A percentile compares a stretch with the other conserved stretches of the same genome.
Conservation (phyloP, 2,797 vertebrate genomes). For the Muscicapa striata region DNA sequence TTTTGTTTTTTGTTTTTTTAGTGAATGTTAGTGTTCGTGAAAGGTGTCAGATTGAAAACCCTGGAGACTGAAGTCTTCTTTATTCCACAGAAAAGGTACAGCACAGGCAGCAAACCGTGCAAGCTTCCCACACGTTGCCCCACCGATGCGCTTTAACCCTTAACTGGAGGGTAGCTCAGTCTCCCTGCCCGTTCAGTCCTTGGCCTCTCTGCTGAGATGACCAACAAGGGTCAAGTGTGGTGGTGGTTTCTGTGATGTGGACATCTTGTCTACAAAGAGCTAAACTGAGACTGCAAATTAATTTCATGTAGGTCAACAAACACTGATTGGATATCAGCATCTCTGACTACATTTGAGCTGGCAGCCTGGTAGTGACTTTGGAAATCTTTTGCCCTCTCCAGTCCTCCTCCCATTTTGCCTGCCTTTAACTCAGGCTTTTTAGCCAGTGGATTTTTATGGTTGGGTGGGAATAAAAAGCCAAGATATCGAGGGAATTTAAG, state of each 20-base stretch:
- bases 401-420: constrained; percentile 37
- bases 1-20: constrained; percentile 74
- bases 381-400: constrained; percentile 46
- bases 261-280: constrained; percentile 42
- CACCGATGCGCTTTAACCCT: constrained; percentile 60
- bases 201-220: constrained; percentile 52
- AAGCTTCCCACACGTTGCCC: constrained; percentile 65
- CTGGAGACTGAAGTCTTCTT: constrained; percentile 76
- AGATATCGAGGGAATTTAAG: background rate
- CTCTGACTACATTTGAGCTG: constrained; percentile 48
- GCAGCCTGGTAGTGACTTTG: constrained; percentile 47
- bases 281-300: constrained; percentile 50
- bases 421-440: constrained; percentile 62
- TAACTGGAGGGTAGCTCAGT: constrained; percentile 63
- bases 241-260: constrained; percentile 64
- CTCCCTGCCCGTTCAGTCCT: constrained; percentile 64
- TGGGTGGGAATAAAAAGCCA: constrained; percentile 30
- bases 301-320: constrained; percentile 63
- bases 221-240: constrained; percentile 57
- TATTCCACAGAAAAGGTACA: constrained; percentile 73
- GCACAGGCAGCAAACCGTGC: constrained; percentile 68
- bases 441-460: constrained; percentile 53
- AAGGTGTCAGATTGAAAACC: constrained; percentile 75
- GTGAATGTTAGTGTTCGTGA: constrained; percentile 72
- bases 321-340: constrained; percentile 38